These are phyloP conservation scores for Emberiza fucata DNA, from an alignment of 2,113 vertebrate species.

Conservation along the genomic window DNA sequence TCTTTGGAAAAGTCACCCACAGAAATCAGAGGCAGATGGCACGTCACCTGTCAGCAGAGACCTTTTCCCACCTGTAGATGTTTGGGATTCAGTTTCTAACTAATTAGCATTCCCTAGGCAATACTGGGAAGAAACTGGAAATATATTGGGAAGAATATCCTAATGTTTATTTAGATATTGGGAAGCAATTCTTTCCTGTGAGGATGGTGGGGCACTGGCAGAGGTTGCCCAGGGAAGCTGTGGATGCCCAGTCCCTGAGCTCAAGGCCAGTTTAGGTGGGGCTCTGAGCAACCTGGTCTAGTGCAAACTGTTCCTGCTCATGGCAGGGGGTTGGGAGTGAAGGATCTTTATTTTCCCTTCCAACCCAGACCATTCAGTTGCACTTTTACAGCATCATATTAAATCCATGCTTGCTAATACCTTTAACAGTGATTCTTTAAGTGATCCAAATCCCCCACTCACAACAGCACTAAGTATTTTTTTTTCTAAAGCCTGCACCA, in stretches of 20 bases:
- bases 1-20: not conserved
- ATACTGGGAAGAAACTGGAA: not conserved
- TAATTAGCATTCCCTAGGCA: not conserved
- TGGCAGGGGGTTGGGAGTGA: not conserved
- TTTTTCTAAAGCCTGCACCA: not conserved
- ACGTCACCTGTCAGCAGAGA: not conserved
- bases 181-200: not conserved
- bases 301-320: not conserved
- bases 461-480: not conserved
- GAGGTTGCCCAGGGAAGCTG: not conserved
- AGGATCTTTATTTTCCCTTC: not conserved
- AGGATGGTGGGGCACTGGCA: not conserved
- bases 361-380: not conserved
- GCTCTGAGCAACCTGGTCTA: fast-evolving
- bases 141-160: too few species aligned
- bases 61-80: not conserved
- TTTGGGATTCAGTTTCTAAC: not conserved
- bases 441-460: not conserved
- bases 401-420: not conserved
- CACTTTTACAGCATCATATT: not conserved
- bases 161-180: not conserved
- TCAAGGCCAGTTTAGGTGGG: too few species aligned
- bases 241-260: not conserved
- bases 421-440: not conserved
- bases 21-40: not conserved